Base-by-base conservation (phyloP, 2,797 vertebrate species). In the Catamblyrhynchus diadema region DNA sequence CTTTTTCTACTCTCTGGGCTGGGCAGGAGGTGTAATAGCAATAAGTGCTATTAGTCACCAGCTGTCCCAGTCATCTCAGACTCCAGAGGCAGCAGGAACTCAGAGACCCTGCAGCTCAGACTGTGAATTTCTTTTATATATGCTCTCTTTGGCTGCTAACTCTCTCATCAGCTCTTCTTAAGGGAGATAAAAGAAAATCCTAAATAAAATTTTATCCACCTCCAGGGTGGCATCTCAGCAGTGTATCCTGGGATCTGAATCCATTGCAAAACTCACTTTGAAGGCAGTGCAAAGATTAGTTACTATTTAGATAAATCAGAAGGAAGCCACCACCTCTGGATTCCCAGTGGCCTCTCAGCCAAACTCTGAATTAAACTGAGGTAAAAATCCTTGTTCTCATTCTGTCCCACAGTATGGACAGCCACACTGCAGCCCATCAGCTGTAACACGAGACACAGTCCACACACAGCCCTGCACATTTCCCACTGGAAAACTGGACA, bases 51-150 rank as follows among this genome's bases (percentile, higher is more conserved):
- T 60, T 35, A 80, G 47, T 42, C 83, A 70, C 67, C 27, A 59
- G 60, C 62, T 70, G 42, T 53, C 75, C 61, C 85, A 60, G 39
- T 75, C 84, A 66, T 15, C 69, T 72, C 33, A 66, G 61, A 44
- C 79, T 80, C 42, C 83, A 75, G 65, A 70, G 39, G 79, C 88
- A 92, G 69, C 81, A 61, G 82, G 79, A 90, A 39, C 48, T 83
- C 54, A 1, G 37, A 83, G 39, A 14, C 42, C 78, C 61, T 78
- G 47, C 62, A 83, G 81, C 47, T 95, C 77, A 42, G 18, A 24
- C 62, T 50, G 41, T 33, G 44, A 75, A 48, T 79, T 81, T 57
- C 47, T 79, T 41, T 92, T 93, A 86, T 28, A 53, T 70, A 23
- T 9, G 15, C 25, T 89, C 65, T 62, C 69, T 72, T 91, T 69